Conservation (phyloP, 2,113 vertebrate genomes). For the Passer montanus region DNA sequence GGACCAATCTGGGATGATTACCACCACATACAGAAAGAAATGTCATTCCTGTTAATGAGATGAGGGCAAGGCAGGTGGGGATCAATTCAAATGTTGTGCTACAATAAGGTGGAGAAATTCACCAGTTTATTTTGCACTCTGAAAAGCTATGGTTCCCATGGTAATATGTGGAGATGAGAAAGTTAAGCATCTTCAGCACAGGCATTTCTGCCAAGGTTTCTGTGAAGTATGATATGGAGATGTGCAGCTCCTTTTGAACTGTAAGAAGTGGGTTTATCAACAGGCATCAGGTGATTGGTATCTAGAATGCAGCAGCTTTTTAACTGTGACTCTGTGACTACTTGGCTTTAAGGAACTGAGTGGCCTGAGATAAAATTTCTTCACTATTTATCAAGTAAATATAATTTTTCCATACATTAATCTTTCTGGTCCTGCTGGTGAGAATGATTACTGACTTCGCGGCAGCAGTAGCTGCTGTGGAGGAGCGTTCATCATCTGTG, state of each 20-base stretch:
- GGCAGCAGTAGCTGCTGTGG: background rate
- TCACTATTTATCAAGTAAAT: background rate
- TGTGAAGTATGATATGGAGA: background rate
- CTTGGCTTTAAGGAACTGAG: background rate
- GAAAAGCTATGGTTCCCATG: background rate
- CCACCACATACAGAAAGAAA: background rate
- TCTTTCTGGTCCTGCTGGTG: background rate
- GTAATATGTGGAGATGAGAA: background rate
- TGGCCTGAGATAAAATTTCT: background rate
- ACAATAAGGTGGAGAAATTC: background rate
- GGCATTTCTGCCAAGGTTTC: background rate
- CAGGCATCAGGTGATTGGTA: background rate
- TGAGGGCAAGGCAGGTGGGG: background rate
- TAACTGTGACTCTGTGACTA: background rate
- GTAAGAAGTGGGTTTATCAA: background rate
- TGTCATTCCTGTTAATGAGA: background rate
- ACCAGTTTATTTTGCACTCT: background rate
- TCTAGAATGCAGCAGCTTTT: background rate
- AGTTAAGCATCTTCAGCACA: background rate
- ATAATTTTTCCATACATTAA: background rate
- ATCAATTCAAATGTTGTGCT: background rate
- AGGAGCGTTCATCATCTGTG: background rate
- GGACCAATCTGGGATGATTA: background rate
- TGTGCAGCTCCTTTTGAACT: background rate
- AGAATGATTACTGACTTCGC: background rate